Base-by-base conservation (phyloP, 1,140 invertebrate genomes). In the Caenorhabditis brenneri region DNA sequence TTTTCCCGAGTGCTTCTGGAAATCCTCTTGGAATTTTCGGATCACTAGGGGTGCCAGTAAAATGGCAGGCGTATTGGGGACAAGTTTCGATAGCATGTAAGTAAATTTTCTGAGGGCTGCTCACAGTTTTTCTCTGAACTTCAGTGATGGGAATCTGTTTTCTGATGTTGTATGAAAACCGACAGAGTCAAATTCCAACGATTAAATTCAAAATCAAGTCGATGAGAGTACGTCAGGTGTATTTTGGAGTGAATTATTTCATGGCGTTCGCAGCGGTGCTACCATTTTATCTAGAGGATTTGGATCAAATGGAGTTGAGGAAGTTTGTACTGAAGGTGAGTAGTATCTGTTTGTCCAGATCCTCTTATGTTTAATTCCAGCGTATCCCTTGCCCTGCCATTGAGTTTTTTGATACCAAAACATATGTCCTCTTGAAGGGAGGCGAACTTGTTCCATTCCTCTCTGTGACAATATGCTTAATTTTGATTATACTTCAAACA, bases 11-110 rank as follows among this genome's bases (percentile, higher is more conserved):
- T 24, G 36, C 33, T 10, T 74, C 65, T 42, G 65, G 65, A 22
- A 19, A 33, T 42, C 65, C 65, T 3, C 65, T 74, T 22, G 65
- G 65, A 15, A n/a, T 74, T 7, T 24, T 74, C 6, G 36, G 65
- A 10, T 74, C n/a, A 4, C 12, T 74, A 2, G 65, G 36, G n/a
- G 27, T 74, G 4, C 33, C 33, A 2, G 65, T 74, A 0, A 74
- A 74, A 15, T 74, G 65, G 65, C 65, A 74, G 27, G 65, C 65
- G 16, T 74, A 74, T 42, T 74, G 65, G 65, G 65, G 65, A 10
- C 65, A 74, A 6, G 33, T 42, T 22, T 74, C 65, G 9, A 31
- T 74, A 10, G 12, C 22, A 1, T 22, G 65, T 74, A 3, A 31
- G 65, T 74, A 9, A n/a, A n/a, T 12, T 29, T 12, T 29, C 29